These are phyloP conservation scores for Rhabdophis nuchalis DNA, from an alignment of 2,797 vertebrate genomes.

Conservation along the genomic window DNA sequence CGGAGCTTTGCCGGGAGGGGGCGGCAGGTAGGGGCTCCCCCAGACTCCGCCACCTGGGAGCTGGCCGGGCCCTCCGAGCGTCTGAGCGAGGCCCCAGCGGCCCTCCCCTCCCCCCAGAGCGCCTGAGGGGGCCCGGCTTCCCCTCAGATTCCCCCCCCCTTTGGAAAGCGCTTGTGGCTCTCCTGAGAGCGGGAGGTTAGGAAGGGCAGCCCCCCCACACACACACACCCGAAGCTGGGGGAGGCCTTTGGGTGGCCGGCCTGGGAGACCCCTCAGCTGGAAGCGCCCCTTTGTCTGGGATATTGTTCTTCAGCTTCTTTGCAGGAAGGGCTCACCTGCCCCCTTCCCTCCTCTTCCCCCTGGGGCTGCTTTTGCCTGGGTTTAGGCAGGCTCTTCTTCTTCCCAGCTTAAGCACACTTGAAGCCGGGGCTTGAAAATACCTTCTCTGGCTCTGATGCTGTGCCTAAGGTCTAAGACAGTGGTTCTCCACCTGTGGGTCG, in stretches of 20 bases:
- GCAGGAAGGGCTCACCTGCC: background rate
- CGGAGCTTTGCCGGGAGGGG: background rate
- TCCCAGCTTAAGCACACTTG: background rate
- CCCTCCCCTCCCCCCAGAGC: background rate
- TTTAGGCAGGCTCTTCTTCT: background rate
- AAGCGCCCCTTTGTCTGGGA: no score
- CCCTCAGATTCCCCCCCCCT: no score
- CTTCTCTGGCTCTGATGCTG: background rate
- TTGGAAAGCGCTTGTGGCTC: background rate
- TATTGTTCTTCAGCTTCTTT: background rate
- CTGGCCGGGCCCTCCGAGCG: background rate
- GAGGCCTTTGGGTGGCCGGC: no score
- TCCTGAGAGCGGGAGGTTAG: accelerated
- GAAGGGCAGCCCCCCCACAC: no score
- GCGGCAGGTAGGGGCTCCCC: background rate
- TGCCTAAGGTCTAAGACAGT: background rate
- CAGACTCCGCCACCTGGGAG: background rate
- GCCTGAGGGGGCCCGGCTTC: background rate
- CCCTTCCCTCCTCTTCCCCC: background rate
- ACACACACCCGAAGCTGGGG: no score
- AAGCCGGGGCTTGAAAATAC: background rate
- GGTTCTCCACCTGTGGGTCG: no score
- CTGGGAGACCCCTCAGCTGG: background rate
- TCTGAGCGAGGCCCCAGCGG: background rate
- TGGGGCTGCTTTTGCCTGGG: background rate